phyloP scores from a whole-genome alignment of 2,113 vertebrate genomes.

The Bubo bubo region DNA sequence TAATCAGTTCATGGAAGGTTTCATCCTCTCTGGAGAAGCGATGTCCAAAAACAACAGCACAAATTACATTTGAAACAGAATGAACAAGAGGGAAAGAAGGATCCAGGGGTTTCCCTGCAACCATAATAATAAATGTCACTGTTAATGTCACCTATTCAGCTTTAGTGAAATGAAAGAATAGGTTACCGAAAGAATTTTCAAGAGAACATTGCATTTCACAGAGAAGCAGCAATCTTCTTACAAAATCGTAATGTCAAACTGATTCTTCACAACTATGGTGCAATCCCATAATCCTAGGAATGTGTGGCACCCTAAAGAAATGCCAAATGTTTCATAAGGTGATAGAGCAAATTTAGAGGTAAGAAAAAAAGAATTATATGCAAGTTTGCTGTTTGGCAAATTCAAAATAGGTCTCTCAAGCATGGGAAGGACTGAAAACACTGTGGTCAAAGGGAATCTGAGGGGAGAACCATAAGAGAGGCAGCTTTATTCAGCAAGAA shows the following conservation, averaged over 20 bases:
- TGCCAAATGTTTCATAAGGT: background rate
- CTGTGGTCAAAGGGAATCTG: background rate
- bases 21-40: conserved; percentile 58
- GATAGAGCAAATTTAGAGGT: background rate
- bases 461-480: background rate
- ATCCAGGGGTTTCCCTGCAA: conserved; percentile 62
- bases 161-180: background rate
- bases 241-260: background rate
- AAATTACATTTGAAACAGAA: conserved; percentile 59
- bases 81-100: conserved; percentile 45
- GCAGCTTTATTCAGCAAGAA: background rate
- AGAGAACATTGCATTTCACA: background rate
- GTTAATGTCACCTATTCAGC: background rate
- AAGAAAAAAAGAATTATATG: background rate
- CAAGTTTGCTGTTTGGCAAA: background rate
- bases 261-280: background rate
- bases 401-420: background rate
- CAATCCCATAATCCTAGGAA: background rate
- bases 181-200: background rate
- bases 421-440: background rate
- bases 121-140: background rate
- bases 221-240: background rate
- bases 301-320: background rate
- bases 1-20: conserved; percentile 60
- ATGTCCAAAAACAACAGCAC: conserved; percentile 52